Evolutionary conservation across 1,140 invertebrate genomes (phyloP), one percentile per base, ranked within the genome.

Genomic region (Aphis gossypii): DNA sequence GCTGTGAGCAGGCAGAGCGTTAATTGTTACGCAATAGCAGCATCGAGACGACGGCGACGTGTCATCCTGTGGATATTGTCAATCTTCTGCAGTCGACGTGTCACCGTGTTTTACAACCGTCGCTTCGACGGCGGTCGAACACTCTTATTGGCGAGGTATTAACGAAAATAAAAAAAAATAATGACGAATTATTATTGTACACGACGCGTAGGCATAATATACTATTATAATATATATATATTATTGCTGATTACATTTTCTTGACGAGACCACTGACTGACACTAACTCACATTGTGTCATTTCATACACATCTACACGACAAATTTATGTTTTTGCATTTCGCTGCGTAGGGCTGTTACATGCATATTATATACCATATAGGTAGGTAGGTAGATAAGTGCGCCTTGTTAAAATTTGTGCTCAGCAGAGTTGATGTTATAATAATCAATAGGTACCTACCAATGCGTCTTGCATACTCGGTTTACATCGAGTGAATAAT

Each of bases 181-280:
- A 76, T 76, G 30, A 76, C 14, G n/a, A 76, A n/a, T 76, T 18
- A 76, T 76, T 76, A n/a, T 76, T 76, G 30, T 60, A 11, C 4
- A 14, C 11, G 60, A 68, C 25, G 25, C 30, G 30, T 11, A 68
- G 60, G 60, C n/a, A 68, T 68, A 30, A 46, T 46, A 1, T 46
- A 46, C 11, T 5, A 76, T n/a, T 68, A 14, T n/a, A 18, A 18
- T 51, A 18, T 51, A 48, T 51, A 48, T 6, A n/a, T 76, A n/a
- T 76, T 76, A 76, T 76, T 76, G 30, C 60, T 76, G 60, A 76
- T 76, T 76, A 76, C n/a, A 76, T 76, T n/a, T 76, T 76, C 60
- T 76, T 76, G 9, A 76, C 60, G 30, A n/a, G 30, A 68, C 14
- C 14, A 76, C 60, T 5, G 9, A 76, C 60, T 76, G 60, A 11